Evolutionary conservation across 2,113 vertebrate species (phyloP).

Genomic region (Xenopus laevis): DNA sequence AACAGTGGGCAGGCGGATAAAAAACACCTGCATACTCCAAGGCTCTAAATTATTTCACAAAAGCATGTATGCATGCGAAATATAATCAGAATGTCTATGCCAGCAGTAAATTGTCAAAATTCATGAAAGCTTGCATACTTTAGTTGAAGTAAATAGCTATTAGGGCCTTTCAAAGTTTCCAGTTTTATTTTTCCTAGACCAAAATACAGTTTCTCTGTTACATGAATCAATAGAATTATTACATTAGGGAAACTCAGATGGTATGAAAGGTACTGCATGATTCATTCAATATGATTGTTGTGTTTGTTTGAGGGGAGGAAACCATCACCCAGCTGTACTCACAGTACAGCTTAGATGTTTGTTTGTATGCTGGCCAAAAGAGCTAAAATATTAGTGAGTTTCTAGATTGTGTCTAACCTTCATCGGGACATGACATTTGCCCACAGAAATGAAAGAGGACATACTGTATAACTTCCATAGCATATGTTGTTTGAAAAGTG

Average conservation of each 20-base stretch:
- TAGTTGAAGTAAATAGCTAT: background rate
- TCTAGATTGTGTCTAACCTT: no score
- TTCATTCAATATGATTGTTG: constrained; percentile 3
- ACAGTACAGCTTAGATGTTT: background rate
- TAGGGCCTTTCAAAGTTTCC: constrained; percentile 1
- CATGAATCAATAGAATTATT: constrained; percentile 7
- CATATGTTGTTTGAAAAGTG: no score
- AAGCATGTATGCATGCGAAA: background rate
- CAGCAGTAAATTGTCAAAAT: background rate
- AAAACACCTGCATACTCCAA: no score
- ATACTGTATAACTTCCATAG: no score
- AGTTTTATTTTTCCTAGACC: background rate
- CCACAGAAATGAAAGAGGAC: no score
- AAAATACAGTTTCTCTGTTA: background rate
- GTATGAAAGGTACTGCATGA: constrained; percentile 5
- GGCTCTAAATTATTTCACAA: background rate
- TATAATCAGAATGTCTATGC: background rate
- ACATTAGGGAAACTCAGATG: constrained; percentile 4
- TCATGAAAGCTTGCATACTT: background rate
- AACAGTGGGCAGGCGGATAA: no score
- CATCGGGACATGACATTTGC: no score
- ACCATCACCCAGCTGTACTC: constrained; percentile 10
- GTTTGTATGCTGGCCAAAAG: no score
- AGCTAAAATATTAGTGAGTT: no score
- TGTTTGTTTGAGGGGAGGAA: constrained; percentile 4